Evolutionary conservation across 2,888 invertebrate species (phyloP), one percentile per base, ranked within the genome.

Genomic region (Pycnomerus fuliginosus): DNA sequence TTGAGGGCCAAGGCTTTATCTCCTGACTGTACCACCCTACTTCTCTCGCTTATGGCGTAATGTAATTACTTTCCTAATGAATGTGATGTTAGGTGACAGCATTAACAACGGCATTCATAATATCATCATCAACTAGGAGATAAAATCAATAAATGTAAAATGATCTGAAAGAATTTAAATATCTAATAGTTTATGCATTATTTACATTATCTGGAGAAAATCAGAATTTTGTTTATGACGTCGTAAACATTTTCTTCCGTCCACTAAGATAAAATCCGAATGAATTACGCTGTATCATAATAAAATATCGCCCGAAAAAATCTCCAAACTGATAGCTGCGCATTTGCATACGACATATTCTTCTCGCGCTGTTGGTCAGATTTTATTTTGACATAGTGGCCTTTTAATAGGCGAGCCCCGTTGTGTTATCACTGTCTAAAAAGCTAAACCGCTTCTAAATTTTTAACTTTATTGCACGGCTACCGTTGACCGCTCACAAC

Each of bases 341-440:
- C 34, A 52, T 50, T 50, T 50, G 40, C 49, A 52, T 50, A 45
- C 46, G 50, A 50, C 41, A 38, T 46, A 46, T 43, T 44, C 46
- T 40, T 43, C 45, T 42, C 30, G 38, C 44, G 13, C 52, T 17
- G 48, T 38, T 30, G 48, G 46, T 31, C 39, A 23, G 25, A 34
- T 48, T 48, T 49, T 48, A 52, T 48, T 50, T 46, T 41, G 48
- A 49, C 50, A 42, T 47, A 48, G 50, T 48, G 33, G 53, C 36
- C 33, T 50, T 46, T 52, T 52, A 53, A 52, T 50, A 48, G 50
- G 31, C 34, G 27, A 40, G 34, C 23, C 43, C 40, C 40, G 41
- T 42, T 22, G 51, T 32, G 51, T 51, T 48, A 49, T 48, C 44
- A 44, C 33, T 33, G 30, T 24, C 25, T 36, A 42, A 42, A n/a